These are phyloP conservation scores for Pseudomyrmex flavicornis DNA, from an alignment of 1,140 invertebrate species.

Conservation along the genomic window DNA sequence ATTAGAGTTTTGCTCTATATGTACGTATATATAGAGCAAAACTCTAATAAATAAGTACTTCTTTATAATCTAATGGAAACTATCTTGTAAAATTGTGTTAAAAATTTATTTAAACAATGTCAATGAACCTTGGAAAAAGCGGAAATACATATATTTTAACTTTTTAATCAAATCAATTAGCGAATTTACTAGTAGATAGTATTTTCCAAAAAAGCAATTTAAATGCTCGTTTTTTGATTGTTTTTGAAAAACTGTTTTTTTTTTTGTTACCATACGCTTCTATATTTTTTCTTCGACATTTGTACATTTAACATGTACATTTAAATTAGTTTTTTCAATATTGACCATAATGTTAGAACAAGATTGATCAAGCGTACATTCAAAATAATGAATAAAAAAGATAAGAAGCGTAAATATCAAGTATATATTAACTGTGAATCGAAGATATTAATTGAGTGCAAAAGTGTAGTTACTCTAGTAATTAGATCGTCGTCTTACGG, in stretches of 20 bases:
- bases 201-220: neutral
- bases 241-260: neutral
- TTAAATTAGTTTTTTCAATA: neutral
- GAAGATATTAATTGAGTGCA: neutral
- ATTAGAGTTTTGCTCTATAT: neutral
- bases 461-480: conserved; percentile 6
- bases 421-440: too few relatives aligned
- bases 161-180: conserved; percentile 10
- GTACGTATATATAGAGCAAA: neutral
- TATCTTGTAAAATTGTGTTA: conserved; percentile 13
- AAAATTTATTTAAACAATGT: conserved; percentile 6
- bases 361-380: neutral
- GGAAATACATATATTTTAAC: neutral
- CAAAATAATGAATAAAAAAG: neutral
- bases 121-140: neutral
- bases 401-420: conserved; percentile 17
- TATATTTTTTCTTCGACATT: neutral
- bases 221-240: neutral
- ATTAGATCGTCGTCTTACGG: conserved; percentile 20
- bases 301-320: neutral
- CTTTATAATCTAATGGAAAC: conserved; percentile 37
- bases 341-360: too few relatives aligned
- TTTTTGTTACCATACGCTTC: neutral
- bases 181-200: neutral
- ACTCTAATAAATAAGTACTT: too few relatives aligned